These are phyloP conservation scores for Parnassius mnemosyne DNA, from an alignment of 2,888 invertebrate species.

Conservation along the genomic window DNA sequence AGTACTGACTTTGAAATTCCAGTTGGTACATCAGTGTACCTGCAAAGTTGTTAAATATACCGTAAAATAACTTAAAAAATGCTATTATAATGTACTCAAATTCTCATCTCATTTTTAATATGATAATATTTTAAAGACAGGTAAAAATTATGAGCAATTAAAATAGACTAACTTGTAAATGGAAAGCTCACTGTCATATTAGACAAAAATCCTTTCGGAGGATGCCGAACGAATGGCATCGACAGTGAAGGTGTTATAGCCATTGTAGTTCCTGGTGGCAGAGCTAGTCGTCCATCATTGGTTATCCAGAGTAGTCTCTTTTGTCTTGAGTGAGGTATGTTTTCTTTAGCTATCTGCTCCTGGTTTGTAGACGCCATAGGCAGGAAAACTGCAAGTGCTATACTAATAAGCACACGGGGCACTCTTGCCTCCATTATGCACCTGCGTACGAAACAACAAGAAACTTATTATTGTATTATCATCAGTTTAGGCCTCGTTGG, in stretches of 20 bases:
- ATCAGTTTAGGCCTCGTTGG: too few relatives aligned
- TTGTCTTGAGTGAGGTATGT: constrained; percentile 85
- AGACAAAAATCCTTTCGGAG: constrained; percentile 91
- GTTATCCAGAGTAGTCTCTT: constrained; percentile 93
- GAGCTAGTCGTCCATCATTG: constrained; percentile 89
- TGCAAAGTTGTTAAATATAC: constrained; percentile 45
- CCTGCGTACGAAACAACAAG: constrained; percentile 36
- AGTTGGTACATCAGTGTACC: constrained; percentile 58
- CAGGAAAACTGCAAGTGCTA: constrained; percentile 67
- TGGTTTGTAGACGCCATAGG: constrained; percentile 64
- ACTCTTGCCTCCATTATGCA: constrained; percentile 68
- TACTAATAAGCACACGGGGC: constrained; percentile 68
- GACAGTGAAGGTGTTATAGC: constrained; percentile 90
- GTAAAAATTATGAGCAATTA: background rate
- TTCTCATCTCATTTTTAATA: too few relatives aligned
- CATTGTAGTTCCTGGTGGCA: constrained; percentile 91
- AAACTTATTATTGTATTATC: background rate
- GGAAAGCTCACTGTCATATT: constrained; percentile 92
- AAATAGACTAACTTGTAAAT: constrained; percentile 86
- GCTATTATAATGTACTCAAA: too few relatives aligned
- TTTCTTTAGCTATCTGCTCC: constrained; percentile 59
- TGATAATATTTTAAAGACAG: too few relatives aligned
- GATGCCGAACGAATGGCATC: constrained; percentile 90
- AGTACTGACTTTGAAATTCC: constrained; percentile 60
- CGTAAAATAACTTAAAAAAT: too few relatives aligned